These are phyloP conservation scores for Coilia nasus DNA, from an alignment of 2,797 vertebrate species.

Conservation along the genomic window DNA sequence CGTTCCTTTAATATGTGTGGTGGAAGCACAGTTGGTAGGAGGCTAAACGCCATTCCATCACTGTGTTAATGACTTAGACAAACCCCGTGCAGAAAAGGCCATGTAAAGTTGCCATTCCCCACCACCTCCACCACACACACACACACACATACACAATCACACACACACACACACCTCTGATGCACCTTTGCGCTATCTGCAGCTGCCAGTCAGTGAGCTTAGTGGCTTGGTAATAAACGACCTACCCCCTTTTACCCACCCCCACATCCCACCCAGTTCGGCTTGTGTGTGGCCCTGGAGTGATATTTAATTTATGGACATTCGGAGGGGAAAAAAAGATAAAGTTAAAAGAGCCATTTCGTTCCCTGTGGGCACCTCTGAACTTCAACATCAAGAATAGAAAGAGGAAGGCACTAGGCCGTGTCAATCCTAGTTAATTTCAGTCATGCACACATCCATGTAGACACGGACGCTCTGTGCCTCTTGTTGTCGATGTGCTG, in stretches of 20 bases:
- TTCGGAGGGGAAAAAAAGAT: slow-evolving; percentile 57
- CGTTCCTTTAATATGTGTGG: background rate
- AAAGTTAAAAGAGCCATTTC: slow-evolving; percentile 63
- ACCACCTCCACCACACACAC: too few relatives aligned
- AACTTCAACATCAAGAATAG: slow-evolving; percentile 56
- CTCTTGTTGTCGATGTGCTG: slow-evolving; percentile 65
- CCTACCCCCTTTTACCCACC: background rate
- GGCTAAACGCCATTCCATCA: background rate
- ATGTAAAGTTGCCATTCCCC: background rate
- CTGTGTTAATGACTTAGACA: slow-evolving; percentile 9
- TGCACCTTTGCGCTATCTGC: slow-evolving; percentile 33
- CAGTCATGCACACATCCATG: slow-evolving; percentile 60
- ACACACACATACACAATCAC: too few relatives aligned
- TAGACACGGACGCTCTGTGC: slow-evolving; percentile 64
- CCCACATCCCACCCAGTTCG: slow-evolving; percentile 21
- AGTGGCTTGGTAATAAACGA: slow-evolving; percentile 46
- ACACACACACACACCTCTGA: background rate
- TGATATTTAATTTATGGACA: slow-evolving; percentile 63
- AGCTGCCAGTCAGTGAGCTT: slow-evolving; percentile 38
- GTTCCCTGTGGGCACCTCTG: slow-evolving; percentile 55
- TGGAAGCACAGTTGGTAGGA: background rate
- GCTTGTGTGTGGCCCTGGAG: slow-evolving; percentile 49
- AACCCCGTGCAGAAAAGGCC: background rate
- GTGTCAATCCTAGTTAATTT: slow-evolving; percentile 53
- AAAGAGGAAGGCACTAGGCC: slow-evolving; percentile 50